Conservation (phyloP, 2,888 invertebrate genomes). For the Acronicta aceris region DNA sequence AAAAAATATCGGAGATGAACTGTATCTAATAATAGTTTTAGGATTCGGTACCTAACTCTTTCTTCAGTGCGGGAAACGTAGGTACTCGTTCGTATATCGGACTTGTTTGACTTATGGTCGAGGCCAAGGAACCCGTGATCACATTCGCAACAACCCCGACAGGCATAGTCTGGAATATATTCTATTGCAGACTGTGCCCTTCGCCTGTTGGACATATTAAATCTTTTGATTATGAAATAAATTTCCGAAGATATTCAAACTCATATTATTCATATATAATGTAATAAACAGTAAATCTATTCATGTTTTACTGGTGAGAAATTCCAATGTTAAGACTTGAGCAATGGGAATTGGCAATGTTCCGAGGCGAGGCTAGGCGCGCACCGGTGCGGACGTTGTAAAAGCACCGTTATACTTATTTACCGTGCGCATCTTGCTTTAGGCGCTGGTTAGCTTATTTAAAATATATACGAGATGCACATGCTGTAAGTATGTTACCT, state of each 20-base stretch:
- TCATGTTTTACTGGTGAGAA: conserved; percentile 84
- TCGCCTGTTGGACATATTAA: conserved; percentile 32
- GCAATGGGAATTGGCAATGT: conserved; percentile 88
- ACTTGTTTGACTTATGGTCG: too few species aligned
- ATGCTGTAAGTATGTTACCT: conserved; percentile 13
- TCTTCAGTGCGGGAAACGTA: too few species aligned
- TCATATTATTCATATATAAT: conserved; percentile 60
- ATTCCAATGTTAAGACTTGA: conserved; percentile 84
- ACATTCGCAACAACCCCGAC: too few species aligned
- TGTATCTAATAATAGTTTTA: too few species aligned
- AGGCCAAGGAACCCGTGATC: too few species aligned
- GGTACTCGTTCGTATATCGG: too few species aligned
- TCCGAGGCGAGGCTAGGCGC: conserved; percentile 80
- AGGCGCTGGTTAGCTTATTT: conserved; percentile 80
- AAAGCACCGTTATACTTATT: conserved; percentile 87
- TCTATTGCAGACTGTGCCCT: too few species aligned
- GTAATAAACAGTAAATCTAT: conserved; percentile 79
- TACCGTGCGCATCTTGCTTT: conserved; percentile 86
- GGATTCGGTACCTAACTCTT: too few species aligned
- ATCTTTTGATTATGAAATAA: conserved; percentile 53
- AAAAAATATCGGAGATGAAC: too few species aligned
- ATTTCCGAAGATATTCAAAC: conserved; percentile 43
- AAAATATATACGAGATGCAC: conserved; percentile 60
- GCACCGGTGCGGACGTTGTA: conserved; percentile 82
- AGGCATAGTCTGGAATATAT: too few species aligned